Evolutionary conservation across 1,140 invertebrate genomes (phyloP), one percentile per base, ranked within the genome.

Genomic region (Linepithema humile): DNA sequence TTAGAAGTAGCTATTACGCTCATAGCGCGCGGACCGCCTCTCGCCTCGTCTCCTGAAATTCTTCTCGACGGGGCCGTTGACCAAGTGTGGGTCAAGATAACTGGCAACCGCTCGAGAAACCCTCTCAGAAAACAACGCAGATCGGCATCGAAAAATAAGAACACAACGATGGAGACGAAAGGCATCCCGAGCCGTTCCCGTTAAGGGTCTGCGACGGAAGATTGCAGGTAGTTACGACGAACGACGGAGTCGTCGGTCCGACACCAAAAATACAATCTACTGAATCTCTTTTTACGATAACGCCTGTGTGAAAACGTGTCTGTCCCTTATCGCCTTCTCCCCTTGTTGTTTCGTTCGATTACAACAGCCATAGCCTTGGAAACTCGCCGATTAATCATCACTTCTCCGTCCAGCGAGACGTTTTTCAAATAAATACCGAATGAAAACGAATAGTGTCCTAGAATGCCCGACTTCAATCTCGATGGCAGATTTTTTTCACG

Each of bases 151-250:
- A 35, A 64, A 20, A 38, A 6, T n/a, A 57, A 3, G 17, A 64
- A 64, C 17, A 17, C 6, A 70, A 20, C n/a, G 23, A 43, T 15
- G 17, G 10, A 72, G 48, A 72, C 23, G 45, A 57, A 69, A 62
- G 20, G 29, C 15, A 67, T 48, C 32, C 29, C 20, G 12, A 23
- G 29, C 15, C 7, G 23, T 35, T 12, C n/a, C 50, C 53, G 60
- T 85, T 82, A 72, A 55, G 50, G 20, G 45, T 29, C 32, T 67
- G 45, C 10, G 48, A 53, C 50, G 38, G 38, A 78, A 86, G 87
- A 89, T 89, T 88, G 88, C 23, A 82, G 59, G 26, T 62, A 78
- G 87, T 88, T 84, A 86, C 50, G 62, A 29, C 20, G 12, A 43
- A 85, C 62, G 82, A 82, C 82, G 45, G 26, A 59, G 26, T 32